phyloP scores from a whole-genome alignment of 1,140 invertebrate genomes.

The Diabrotica undecimpunctata region DNA sequence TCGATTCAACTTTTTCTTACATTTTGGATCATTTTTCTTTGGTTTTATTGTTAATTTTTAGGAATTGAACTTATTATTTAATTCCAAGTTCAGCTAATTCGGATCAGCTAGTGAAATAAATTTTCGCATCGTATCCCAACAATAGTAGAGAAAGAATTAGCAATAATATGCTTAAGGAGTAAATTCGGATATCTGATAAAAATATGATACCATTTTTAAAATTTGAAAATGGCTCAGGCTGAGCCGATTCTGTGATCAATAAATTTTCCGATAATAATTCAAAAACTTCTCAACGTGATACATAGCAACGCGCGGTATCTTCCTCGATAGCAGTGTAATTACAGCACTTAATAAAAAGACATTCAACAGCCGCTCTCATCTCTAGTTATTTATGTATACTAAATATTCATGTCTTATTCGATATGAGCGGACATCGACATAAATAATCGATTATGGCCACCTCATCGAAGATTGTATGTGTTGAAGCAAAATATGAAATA shows the following conservation, averaged over 20 bases:
- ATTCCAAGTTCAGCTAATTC: too few relatives aligned
- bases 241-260: neutral
- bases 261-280: slow-evolving; percentile 13
- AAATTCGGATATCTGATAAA: too few relatives aligned
- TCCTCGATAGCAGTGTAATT: slow-evolving; percentile 40
- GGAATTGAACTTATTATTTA: too few relatives aligned
- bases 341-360: slow-evolving; percentile 42
- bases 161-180: too few relatives aligned
- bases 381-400: slow-evolving; percentile 39
- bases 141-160: too few relatives aligned
- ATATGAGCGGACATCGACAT: slow-evolving; percentile 30
- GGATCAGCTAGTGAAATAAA: too few relatives aligned
- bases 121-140: too few relatives aligned
- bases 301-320: slow-evolving; percentile 26
- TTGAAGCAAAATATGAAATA: too few relatives aligned
- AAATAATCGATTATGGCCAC: slow-evolving; percentile 12
- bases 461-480: neutral
- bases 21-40: too few relatives aligned
- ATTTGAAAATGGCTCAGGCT: neutral
- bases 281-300: slow-evolving; percentile 23
- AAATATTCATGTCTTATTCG: slow-evolving; percentile 38
- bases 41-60: too few relatives aligned
- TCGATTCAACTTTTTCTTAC: too few relatives aligned
- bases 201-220: too few relatives aligned
- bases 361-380: slow-evolving; percentile 30